These are phyloP conservation scores for Drosophila rellima DNA, from an alignment of 2,888 invertebrate genomes.

Conservation along the genomic window DNA sequence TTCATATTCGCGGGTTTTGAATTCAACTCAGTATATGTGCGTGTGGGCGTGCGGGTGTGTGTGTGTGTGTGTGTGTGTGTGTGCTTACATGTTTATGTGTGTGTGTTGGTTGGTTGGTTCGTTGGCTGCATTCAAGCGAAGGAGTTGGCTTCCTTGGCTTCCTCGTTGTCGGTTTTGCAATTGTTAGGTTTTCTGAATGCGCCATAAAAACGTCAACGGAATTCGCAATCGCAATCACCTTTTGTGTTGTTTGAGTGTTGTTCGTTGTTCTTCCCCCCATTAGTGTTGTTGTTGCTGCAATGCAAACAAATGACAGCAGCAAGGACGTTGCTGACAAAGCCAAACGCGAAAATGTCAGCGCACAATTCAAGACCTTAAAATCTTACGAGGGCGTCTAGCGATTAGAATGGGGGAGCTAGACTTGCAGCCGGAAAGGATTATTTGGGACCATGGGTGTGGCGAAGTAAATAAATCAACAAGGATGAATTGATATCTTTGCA, in stretches of 20 bases:
- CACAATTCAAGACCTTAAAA: constrained; percentile 49
- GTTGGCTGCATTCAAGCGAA: constrained; percentile 50
- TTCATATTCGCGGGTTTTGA: constrained; percentile 45
- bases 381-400: neutral
- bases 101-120: constrained; percentile 22
- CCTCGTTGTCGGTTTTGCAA: constrained; percentile 56
- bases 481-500: constrained; percentile 1
- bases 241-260: constrained; percentile 75
- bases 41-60: constrained; percentile 22
- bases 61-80: constrained; percentile 24
- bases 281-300: constrained; percentile 48
- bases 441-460: constrained; percentile 48
- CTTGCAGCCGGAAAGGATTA: constrained; percentile 76
- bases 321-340: constrained; percentile 80
- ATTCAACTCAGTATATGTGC: constrained; percentile 6
- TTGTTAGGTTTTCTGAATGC: constrained; percentile 75
- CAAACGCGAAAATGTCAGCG: constrained; percentile 79
- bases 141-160: constrained; percentile 59
- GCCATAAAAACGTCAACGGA: constrained; percentile 77
- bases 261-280: constrained; percentile 30
- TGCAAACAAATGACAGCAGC: constrained; percentile 80
- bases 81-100: constrained; percentile 11
- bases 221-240: constrained; percentile 82
- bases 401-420: constrained; percentile 6
- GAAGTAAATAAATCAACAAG: constrained; percentile 53